These are phyloP conservation scores for Lypha dubia DNA, from an alignment of 2,888 invertebrate genomes.

Conservation along the genomic window DNA sequence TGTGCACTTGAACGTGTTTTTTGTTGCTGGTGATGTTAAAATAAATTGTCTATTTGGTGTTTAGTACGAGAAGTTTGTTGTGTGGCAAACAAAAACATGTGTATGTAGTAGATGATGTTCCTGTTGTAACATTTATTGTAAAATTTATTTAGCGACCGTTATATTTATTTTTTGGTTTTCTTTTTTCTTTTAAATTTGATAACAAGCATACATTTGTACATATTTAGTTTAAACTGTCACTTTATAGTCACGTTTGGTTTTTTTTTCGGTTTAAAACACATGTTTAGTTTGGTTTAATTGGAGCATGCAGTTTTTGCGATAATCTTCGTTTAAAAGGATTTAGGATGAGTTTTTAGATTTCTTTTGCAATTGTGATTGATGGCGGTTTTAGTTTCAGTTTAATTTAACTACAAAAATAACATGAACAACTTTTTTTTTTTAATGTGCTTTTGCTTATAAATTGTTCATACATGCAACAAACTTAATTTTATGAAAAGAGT, in stretches of 20 bases:
- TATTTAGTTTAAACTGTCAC: constrained; percentile 62
- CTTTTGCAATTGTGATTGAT: constrained; percentile 62
- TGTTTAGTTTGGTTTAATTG: constrained; percentile 65
- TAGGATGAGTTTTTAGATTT: constrained; percentile 43
- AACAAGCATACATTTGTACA: constrained; percentile 22
- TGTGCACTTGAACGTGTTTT: background rate
- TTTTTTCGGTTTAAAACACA: constrained; percentile 37
- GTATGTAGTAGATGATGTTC: constrained; percentile 18
- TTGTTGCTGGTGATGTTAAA: constrained; percentile 28
- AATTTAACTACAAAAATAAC: constrained; percentile 44
- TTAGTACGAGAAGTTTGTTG: constrained; percentile 39
- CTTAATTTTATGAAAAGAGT: constrained; percentile 49
- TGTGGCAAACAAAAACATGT: constrained; percentile 22
- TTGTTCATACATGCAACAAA: constrained; percentile 4
- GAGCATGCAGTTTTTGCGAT: constrained; percentile 39
- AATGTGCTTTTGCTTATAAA: background rate
- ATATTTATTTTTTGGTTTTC: constrained; percentile 35
- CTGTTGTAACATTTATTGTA: constrained; percentile 54
- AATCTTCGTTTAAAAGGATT: constrained; percentile 51
- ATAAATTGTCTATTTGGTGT: constrained; percentile 56
- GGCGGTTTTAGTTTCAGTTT: constrained; percentile 61
- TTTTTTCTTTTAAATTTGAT: constrained; percentile 12
- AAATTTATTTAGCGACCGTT: constrained; percentile 54
- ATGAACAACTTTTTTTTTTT: constrained; percentile 21
- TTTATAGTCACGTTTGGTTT: constrained; percentile 66